phyloP scores from a whole-genome alignment of 2,113 vertebrate genomes.

The Cyphomyrus discorhynchus region DNA sequence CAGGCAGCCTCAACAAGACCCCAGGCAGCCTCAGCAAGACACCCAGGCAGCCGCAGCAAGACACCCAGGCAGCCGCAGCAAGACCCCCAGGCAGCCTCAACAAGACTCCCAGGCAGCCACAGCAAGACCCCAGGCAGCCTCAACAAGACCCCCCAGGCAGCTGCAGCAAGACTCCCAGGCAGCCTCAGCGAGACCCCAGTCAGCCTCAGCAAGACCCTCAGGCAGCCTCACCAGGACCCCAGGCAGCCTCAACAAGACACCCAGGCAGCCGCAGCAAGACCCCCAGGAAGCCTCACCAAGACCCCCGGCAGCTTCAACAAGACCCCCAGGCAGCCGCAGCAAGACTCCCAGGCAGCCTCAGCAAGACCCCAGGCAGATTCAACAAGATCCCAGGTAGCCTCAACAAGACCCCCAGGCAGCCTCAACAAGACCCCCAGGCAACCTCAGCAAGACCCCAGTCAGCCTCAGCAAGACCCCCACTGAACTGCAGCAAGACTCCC shows the following conservation, averaged over 20 bases:
- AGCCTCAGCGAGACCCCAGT: neutral
- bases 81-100: neutral
- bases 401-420: neutral
- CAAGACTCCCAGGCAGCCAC: neutral
- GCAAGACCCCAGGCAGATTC: no score
- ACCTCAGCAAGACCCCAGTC: accelerated
- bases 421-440: neutral
- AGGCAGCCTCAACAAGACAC: neutral
- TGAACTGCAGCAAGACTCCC: neutral
- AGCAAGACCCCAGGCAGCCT: neutral
- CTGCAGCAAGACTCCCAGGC: neutral
- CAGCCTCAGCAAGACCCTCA: neutral
- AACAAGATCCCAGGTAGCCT: neutral
- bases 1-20: neutral
- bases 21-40: no score
- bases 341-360: neutral
- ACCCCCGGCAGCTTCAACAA: neutral
- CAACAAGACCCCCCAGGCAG: neutral
- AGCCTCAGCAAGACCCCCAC: neutral
- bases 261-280: no score
- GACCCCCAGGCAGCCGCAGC: neutral
- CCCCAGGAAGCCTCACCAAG: neutral
- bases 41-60: neutral
- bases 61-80: neutral
- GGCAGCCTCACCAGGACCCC: neutral